Evolutionary conservation across 2,797 vertebrate species (phyloP), one percentile per base, ranked within the genome.

Genomic region (Schizopygopsis pylzovi): DNA sequence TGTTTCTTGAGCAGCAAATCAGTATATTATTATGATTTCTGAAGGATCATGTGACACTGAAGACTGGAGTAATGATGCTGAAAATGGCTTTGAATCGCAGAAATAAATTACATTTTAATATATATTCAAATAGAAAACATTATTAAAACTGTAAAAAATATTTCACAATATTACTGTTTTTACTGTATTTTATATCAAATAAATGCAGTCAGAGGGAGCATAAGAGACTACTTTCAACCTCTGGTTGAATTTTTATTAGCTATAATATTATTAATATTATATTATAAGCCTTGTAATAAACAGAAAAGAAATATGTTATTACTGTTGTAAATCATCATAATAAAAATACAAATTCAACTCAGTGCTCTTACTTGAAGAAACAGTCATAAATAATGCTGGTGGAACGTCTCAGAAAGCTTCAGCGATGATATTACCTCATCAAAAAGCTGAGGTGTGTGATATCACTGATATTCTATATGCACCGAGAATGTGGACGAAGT

Each of bases 401-500:
- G 28, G 10, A 75, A 20, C 16, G 59, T 65, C 54, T 37, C 43
- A 65, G 39, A 80, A 81, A 18, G 49, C 45, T 61, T 82, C 41
- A 41, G 41, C 13, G 16, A 54, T 63, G 49, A 70, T 47, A 33
- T 54, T 43, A 80, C 73, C 28, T 85, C 52, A 72, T 73, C n/a
- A 39, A 49, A 59, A 41, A 76, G 49, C 22, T 86, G 39, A 80
- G 67, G 73, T 75, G 84, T 79, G 13, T 52, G 49, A 11, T n/a
- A 65, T 15, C 45, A 71, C 77, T 85, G 47, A 18, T 61, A 78
- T 61, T 1, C 22, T 78, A 13, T 85, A 85, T 73, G 63, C 41
- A 33, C 82, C 13, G 4, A n/a, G 68, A 86, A 76, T 49, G 68
- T 54, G 25, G 80, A 65, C 68, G 13, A 78, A 79, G 61, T 78